Evolutionary conservation across 1,140 invertebrate genomes (phyloP), one percentile per base, ranked within the genome.

Genomic region (Ceratina japonica): DNA sequence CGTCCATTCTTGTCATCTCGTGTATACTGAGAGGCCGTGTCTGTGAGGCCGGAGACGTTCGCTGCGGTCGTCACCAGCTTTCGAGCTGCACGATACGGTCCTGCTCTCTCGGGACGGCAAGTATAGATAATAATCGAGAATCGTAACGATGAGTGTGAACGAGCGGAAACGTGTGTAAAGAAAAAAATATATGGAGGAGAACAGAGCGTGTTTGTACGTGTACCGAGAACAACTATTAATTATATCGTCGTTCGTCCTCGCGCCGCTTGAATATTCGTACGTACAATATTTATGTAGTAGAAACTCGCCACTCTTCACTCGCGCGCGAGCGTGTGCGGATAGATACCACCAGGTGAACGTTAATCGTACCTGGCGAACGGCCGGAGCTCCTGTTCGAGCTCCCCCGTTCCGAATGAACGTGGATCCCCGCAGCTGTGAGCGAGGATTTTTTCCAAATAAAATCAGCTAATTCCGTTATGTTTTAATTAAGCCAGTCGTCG

Each of bases 391-490:
- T 44, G 37, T 8, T 44, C 5, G 0, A 8, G 37, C 54, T 16
- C 54, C n/a, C 52, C 49, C 82, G 75, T 66, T 18, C 59, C 54
- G 16, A 85, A 81, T 74, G 81, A 83, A 77, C 65, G 37, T 44
- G 63, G 65, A 76, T 75, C 77, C 58, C 76, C 77, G 73, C 78
- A 69, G 69, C 62, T 77, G 79, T 81, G 44, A 68, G 75, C 79
- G 81, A 80, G 74, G 37, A 85, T 81, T 85, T 85, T 78, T 69
- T 49, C 27, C 59, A 81, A 85, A 84, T 81, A 18, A 85, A 83
- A 85, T 83, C 70, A 77, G 82, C 82, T 79, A 69, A 84, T 84
- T 86, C 82, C 75, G 84, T 86, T 86, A 84, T 70, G 82, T 86
- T 86, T 86, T 86, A 81, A 80, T 54, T 51, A 37, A 56, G 4